These are phyloP conservation scores for Myotis lucifugus DNA, from an alignment of 2,113 vertebrate species.

Conservation along the genomic window DNA sequence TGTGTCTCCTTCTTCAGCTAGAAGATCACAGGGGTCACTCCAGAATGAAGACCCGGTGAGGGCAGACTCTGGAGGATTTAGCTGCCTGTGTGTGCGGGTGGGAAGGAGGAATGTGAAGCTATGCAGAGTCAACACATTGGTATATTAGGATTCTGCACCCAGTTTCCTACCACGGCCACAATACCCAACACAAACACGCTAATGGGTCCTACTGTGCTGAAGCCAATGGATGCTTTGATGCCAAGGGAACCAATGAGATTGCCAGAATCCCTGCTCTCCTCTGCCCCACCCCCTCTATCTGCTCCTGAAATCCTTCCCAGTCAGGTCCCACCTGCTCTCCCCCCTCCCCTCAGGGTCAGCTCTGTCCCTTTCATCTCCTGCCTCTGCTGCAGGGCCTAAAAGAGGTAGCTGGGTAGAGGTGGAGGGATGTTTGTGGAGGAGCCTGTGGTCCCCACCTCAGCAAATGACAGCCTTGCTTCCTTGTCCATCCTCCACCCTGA, in stretches of 20 bases:
- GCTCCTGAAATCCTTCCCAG: conserved; percentile 57
- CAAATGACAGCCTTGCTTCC: conserved; percentile 59
- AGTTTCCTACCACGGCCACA: background rate
- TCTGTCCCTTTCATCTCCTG: conserved; percentile 65
- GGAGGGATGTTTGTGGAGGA: conserved; percentile 47
- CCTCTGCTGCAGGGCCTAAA: conserved; percentile 59
- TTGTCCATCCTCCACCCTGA: conserved; percentile 40
- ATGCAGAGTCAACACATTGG: background rate
- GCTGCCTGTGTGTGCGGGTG: background rate
- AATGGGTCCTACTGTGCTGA: background rate
- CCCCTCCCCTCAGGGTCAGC: background rate
- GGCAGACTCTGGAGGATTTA: background rate
- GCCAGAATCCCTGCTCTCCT: background rate
- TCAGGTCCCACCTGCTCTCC: conserved; percentile 27
- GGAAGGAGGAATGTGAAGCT: background rate
- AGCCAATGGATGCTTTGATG: conserved; percentile 51
- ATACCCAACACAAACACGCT: background rate
- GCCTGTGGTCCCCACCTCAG: conserved; percentile 36
- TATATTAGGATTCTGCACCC: background rate
- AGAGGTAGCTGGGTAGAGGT: background rate
- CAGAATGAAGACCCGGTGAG: background rate
- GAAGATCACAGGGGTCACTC: background rate
- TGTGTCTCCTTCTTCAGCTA: background rate
- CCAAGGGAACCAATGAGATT: conserved; percentile 29
- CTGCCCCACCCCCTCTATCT: conserved; percentile 53